Conservation (phyloP, 2,888 invertebrate genomes). For the Tanypteryx hageni region DNA sequence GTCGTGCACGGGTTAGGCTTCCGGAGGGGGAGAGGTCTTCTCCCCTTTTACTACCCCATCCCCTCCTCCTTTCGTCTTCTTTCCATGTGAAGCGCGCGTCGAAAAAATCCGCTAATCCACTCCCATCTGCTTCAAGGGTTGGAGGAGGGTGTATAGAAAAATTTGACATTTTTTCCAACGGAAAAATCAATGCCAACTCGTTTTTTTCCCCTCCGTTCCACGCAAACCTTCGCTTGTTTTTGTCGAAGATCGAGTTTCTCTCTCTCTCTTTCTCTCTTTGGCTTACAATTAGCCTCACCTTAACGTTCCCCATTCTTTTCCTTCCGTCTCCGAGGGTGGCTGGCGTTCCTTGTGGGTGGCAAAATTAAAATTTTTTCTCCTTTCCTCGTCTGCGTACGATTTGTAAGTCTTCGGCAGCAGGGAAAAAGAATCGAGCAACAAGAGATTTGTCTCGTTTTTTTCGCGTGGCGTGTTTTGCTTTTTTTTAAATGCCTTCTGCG, state of each 20-base stretch:
- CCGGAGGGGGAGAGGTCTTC: background rate
- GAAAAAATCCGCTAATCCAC: background rate
- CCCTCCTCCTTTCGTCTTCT: too few species aligned
- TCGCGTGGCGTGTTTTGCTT: too few species aligned
- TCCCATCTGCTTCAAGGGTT: background rate
- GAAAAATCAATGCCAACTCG: background rate
- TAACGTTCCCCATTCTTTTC: background rate
- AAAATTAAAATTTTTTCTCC: background rate
- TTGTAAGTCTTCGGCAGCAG: slow-evolving; percentile 6
- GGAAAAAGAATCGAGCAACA: background rate
- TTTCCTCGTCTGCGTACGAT: background rate
- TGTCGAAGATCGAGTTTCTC: background rate
- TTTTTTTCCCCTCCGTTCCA: background rate
- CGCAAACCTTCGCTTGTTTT: background rate
- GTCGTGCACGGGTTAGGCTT: background rate
- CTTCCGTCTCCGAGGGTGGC: background rate
- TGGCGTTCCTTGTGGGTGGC: background rate
- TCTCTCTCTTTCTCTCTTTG: too few species aligned
- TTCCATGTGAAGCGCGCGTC: too few species aligned
- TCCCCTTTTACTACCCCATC: too few species aligned
- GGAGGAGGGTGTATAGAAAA: background rate
- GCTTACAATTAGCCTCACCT: too few species aligned
- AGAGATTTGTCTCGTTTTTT: background rate
- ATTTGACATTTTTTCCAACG: background rate
- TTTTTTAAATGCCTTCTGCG: too few species aligned